Evolutionary conservation across 92 coral and sea anemone species (phyloP).

Genomic region (Porites lobata): DNA sequence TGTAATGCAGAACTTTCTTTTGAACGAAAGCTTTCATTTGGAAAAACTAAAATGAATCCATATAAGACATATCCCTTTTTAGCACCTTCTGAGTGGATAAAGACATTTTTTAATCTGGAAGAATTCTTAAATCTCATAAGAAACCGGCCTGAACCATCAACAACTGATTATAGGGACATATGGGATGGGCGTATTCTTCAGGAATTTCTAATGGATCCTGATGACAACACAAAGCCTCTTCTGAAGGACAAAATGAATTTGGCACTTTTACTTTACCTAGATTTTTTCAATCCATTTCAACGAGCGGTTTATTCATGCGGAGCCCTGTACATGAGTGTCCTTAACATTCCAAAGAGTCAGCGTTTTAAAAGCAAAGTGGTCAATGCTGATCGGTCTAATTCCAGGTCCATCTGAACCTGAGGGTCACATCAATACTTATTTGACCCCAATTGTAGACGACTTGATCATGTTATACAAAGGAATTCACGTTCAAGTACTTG

Average conservation of each 20-base stretch:
- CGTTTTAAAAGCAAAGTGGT: conserved; percentile 40
- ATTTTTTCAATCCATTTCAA: conserved; percentile 52
- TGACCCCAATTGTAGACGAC: conserved; percentile 56
- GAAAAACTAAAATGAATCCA: conserved; percentile 21
- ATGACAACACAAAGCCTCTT: conserved; percentile 4
- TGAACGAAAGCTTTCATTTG: conserved; percentile 25
- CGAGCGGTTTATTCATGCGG: conserved; percentile 32
- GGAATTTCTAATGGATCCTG: conserved; percentile 24
- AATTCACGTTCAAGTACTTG: conserved; percentile 19
- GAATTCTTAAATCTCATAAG: conserved; percentile 34
- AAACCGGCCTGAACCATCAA: conserved; percentile 8
- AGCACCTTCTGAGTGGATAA: conserved; percentile 58
- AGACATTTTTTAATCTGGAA: conserved; percentile 18
- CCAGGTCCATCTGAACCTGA: conserved; percentile 71
- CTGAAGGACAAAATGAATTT: conserved; percentile 31
- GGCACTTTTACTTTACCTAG: conserved; percentile 45
- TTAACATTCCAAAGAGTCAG: conserved; percentile 48
- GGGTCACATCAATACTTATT: conserved; percentile 38
- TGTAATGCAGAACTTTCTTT: conserved; percentile 31
- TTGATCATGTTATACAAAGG: conserved; percentile 28
- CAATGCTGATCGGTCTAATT: conserved; percentile 60
- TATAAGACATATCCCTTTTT: conserved; percentile 43
- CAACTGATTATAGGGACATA: conserved; percentile 28
- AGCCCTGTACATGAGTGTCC: conserved; percentile 36
- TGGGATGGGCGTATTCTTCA: conserved; percentile 47